Conservation (phyloP, 1,140 invertebrate genomes). For the Idris sp. region DNA sequence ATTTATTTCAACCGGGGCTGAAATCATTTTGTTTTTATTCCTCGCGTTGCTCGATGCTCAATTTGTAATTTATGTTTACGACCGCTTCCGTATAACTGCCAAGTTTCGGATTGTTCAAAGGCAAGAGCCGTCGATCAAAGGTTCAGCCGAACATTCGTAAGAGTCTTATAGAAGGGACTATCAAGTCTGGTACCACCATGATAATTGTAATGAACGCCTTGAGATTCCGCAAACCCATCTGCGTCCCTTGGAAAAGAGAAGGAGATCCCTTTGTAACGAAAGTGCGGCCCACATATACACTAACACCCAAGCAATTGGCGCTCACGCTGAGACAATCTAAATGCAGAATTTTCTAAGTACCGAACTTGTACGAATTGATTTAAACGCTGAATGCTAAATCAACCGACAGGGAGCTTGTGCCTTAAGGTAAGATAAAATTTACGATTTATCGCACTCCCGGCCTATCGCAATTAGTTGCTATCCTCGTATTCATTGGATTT, state of each 20-base stretch:
- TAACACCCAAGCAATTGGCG: too few relatives aligned
- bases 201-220: conserved; percentile 78
- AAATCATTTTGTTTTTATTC: conserved; percentile 39
- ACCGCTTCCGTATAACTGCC: conserved; percentile 39
- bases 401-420: conserved; percentile 62
- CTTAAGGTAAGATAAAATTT: conserved; percentile 60
- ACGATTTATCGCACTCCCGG: conserved; percentile 47
- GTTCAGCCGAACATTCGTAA: conserved; percentile 46
- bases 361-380: conserved; percentile 79
- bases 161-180: conserved; percentile 48
- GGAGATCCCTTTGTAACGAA: conserved; percentile 65
- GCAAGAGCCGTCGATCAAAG: conserved; percentile 53
- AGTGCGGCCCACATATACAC: too few relatives aligned
- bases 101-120: conserved; percentile 57
- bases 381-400: conserved; percentile 79
- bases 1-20: conserved; percentile 11
- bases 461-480: conserved; percentile 17
- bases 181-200: conserved; percentile 73
- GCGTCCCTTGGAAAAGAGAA: conserved; percentile 66
- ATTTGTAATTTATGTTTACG: conserved; percentile 57
- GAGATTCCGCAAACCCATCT: conserved; percentile 76
- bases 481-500: conserved; percentile 5
- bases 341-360: conserved; percentile 76
- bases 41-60: conserved; percentile 31
- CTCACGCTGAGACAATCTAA: conserved; percentile 61